Base-by-base conservation (phyloP, 2,797 vertebrate species). In the Gephyroberyx darwinii region DNA sequence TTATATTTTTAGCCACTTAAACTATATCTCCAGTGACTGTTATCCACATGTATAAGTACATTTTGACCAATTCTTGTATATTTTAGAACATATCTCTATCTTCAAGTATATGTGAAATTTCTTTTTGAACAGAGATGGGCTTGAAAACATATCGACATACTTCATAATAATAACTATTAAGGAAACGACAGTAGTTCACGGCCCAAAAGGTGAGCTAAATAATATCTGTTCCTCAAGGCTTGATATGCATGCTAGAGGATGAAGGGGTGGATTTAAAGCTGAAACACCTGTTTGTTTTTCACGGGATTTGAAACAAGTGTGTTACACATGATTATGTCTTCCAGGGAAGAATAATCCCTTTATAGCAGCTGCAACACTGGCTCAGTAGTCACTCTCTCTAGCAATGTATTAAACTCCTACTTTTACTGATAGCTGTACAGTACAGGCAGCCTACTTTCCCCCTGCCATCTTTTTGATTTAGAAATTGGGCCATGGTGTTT, bases 291-390 rank as follows among this genome's bases (percentile, higher is more conserved):
- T 89, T 92, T 89, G 85, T 88, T 89, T 91, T 86, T 80, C 82
- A 77, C 82, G 61, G 88, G 82, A 89, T 91, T 88, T 83, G 83
- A 89, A 89, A 90, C 87, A 88, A 91, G 89, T 89, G 86, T 88
- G 86, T 88, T 90, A 87, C 82, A 91, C 86, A 87, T 90, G 88
- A 90, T 92, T 90, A 85, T 88, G 89, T 85, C 86, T 90, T 88
- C 80, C 82, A 88, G 83, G 88, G 88, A 78, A 56, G 71, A 90
- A 84, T 92, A 92, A 92, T 92, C 90, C 80, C 82, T 88, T 91
- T 88, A 90, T 83, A 81, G 80, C 87, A 78, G 81, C 82, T 77
- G 82, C 82, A 80, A 60, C 87, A 74, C 26, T 73, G 80, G 83
- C 87, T 88, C 74, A 78, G 79, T 79, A 43, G 1, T 80, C 83